Base-by-base conservation (phyloP, 1,140 invertebrate genomes). In the Tetramorium parvispinum region DNA sequence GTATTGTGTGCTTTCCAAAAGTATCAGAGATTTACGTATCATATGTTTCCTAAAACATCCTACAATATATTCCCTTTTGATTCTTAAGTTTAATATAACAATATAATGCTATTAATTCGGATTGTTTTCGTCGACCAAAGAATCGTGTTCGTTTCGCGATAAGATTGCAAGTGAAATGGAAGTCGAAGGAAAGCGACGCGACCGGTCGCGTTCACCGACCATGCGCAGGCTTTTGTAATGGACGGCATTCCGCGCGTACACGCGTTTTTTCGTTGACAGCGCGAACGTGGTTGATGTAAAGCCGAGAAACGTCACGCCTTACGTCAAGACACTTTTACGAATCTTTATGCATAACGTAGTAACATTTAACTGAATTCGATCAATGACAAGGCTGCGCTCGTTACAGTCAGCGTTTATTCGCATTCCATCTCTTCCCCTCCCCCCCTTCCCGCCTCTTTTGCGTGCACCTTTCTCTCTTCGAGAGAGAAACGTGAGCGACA, bases 131-230 rank as follows among this genome's bases (percentile, higher is more conserved):
- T 87, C 86, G 61, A 76, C 61, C 65, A 1, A 66, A 21, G n/a
- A 68, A 75, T 21, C 21, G 66, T 51, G 43, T 43, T 10, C 7
- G 16, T 16, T 5, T 57, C 5, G 11, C 68, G 89, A 87, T 87
- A 88, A 89, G 71, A 87, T 86, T 73, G 77, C 77, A 27, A 86
- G 76, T 43, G 82, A 88, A 89, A 86, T 81, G 85, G 51, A 89
- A 89, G 77, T 88, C 37, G 65, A 61, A 86, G 59, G 61, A 82
- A 73, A 89, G 68, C 70, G 51, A 86, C 53, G 65, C 16, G 66
- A 27, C 57, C 53, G 59, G 68, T 51, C 59, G 43, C 27, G 27
- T 73, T 76, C 43, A 51, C 51, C 66, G 59, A 32, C 66, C 24
- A 51, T 75, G 73, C 53, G 27, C 27, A 8, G 7, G 53, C 87